Conservation (phyloP, 2,797 vertebrate genomes). For the Tenualosa thibaudeaui region DNA sequence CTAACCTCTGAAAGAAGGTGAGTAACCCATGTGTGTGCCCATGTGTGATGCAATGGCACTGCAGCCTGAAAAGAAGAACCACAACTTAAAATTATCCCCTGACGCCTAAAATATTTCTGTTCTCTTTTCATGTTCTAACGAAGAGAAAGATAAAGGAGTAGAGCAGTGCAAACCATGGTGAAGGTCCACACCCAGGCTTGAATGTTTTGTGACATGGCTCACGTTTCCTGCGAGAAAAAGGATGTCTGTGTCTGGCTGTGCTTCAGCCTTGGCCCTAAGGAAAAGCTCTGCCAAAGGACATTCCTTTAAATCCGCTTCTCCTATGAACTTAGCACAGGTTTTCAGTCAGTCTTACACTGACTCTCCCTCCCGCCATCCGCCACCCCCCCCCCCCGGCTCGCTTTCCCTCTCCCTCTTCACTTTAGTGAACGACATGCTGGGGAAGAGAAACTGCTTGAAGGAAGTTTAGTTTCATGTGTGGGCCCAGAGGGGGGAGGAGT, state of each 20-base stretch:
- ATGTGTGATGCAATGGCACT: no score
- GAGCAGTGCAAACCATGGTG: background rate
- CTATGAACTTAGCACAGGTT: background rate
- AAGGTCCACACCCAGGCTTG: background rate
- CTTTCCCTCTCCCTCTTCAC: background rate
- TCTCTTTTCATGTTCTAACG: background rate
- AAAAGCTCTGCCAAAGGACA: conserved; percentile 14
- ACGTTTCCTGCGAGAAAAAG: conserved; percentile 11
- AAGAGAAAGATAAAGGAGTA: background rate
- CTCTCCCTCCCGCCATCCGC: no score
- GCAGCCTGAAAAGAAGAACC: no score
- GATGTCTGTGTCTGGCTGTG: conserved; percentile 3
- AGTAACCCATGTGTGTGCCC: no score
- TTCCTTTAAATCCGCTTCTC: conserved; percentile 11
- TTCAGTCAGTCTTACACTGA: background rate
- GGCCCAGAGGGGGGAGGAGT: background rate
- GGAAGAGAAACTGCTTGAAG: conserved; percentile 1
- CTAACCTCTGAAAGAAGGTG: no score
- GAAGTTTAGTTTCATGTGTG: background rate
- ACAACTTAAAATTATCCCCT: no score
- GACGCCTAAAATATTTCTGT: background rate
- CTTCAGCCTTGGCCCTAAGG: conserved; percentile 11
- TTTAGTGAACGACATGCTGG: background rate
- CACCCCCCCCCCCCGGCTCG: background rate
- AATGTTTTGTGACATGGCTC: background rate